Conservation (phyloP, 2,797 vertebrate species). For the Melanitta fusca region DNA sequence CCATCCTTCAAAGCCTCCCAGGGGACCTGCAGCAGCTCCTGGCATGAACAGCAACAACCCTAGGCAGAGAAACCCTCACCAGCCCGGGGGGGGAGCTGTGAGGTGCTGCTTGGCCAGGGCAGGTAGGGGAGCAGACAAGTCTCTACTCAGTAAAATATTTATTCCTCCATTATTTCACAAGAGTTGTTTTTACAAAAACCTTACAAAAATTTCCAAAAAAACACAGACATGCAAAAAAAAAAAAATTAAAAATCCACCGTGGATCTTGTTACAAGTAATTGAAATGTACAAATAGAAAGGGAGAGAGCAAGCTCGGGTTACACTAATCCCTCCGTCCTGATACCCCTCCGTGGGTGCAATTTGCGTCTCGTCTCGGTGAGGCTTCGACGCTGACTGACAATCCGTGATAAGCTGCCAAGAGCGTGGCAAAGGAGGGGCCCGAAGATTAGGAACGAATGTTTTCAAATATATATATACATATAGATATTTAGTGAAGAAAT, state of each 20-base stretch:
- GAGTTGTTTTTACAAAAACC: conserved; percentile 68
- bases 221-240: conserved; percentile 38
- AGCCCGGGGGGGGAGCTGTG: not conserved
- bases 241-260: not conserved
- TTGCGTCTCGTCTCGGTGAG: conserved; percentile 23
- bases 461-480: conserved; percentile 61
- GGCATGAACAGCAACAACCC: too few species aligned
- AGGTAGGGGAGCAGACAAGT: not conserved
- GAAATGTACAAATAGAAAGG: conserved; percentile 52
- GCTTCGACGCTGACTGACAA: not conserved
- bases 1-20: not conserved
- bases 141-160: conserved; percentile 66
- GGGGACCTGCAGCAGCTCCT: too few species aligned
- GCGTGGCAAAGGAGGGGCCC: conserved; percentile 32
- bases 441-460: conserved; percentile 37
- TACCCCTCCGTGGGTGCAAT: not conserved
- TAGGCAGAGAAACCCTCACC: not conserved
- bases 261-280: conserved; percentile 46
- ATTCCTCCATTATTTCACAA: conserved; percentile 66
- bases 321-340: not conserved
- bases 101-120: not conserved
- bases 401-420: conserved; percentile 36
- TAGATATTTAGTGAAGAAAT: conserved; percentile 67
- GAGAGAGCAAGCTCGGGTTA: conserved; percentile 16
- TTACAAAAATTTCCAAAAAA: conserved; percentile 62